Evolutionary conservation across 2,797 vertebrate genomes (phyloP).

Genomic region (Phaenicophaeus curvirostris): DNA sequence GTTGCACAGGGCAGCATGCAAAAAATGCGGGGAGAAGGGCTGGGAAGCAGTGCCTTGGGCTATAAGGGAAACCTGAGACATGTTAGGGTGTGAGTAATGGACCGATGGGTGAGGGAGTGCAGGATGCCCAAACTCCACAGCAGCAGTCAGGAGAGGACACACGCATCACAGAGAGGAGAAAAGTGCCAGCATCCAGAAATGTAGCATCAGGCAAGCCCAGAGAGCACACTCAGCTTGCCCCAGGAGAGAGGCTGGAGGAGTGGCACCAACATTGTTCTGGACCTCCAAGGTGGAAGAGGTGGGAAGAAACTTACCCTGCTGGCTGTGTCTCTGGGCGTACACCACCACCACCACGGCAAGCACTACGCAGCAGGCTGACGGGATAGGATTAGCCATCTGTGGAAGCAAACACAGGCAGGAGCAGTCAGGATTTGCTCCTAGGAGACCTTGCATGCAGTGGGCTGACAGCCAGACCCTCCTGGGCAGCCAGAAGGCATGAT

Average conservation of each 20-base stretch:
- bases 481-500: rapidly evolving
- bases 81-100: neutral
- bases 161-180: neutral
- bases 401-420: conserved; percentile 68
- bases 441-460: rapidly evolving
- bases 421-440: neutral
- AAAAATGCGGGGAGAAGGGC: rapidly evolving
- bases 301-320: conserved; percentile 86
- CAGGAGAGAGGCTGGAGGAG: neutral
- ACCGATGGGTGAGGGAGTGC: neutral
- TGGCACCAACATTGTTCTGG: rapidly evolving
- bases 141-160: rapidly evolving
- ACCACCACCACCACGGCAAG: conserved; percentile 89
- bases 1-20: neutral
- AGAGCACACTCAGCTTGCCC: neutral
- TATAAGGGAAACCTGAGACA: neutral
- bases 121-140: neutral
- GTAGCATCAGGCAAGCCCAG: neutral
- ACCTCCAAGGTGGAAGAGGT: neutral
- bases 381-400: conserved; percentile 95
- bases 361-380: conserved; percentile 90
- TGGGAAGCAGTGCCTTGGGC: neutral
- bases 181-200: neutral
- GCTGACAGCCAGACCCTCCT: rapidly evolving
- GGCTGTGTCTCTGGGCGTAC: conserved; percentile 91